A percentile compares a stretch with the other conserved stretches of the same genome.
Evolutionary conservation across 2,113 vertebrate species (phyloP).

Genomic region (Scytalopus superciliaris): DNA sequence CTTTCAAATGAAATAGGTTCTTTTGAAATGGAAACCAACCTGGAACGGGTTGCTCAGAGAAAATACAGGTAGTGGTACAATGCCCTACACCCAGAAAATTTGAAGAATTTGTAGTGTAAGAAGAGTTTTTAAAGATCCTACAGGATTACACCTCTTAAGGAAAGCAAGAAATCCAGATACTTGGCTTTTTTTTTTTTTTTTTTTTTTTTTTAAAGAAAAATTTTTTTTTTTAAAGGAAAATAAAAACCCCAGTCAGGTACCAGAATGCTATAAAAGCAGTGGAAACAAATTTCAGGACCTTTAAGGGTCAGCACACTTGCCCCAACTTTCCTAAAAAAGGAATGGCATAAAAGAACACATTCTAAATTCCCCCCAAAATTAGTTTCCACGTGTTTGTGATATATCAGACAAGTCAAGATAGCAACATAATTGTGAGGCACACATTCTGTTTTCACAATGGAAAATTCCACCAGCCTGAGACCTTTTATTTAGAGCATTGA

Average conservation of each 20-base stretch:
- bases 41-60: background rate
- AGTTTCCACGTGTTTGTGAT: background rate
- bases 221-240: too few relatives aligned
- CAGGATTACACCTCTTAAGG: background rate
- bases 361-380: background rate
- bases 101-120: background rate
- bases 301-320: background rate
- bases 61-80: background rate
- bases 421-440: background rate
- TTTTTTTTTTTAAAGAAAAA: too few relatives aligned
- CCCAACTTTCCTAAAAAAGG: background rate
- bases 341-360: background rate
- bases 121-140: background rate
- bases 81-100: background rate
- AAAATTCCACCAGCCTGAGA: background rate
- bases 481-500: background rate
- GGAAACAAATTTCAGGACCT: background rate
- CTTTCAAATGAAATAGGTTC: background rate
- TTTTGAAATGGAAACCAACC: background rate
- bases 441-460: background rate
- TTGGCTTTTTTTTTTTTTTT: background rate
- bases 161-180: background rate
- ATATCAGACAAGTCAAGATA: background rate
- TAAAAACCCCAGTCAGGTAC: background rate
- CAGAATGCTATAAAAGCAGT: background rate